A percentile compares a stretch with the other conserved stretches of the same genome.
Conservation (phyloP, 1,140 invertebrate genomes). For the Drosophila elegans region DNA sequence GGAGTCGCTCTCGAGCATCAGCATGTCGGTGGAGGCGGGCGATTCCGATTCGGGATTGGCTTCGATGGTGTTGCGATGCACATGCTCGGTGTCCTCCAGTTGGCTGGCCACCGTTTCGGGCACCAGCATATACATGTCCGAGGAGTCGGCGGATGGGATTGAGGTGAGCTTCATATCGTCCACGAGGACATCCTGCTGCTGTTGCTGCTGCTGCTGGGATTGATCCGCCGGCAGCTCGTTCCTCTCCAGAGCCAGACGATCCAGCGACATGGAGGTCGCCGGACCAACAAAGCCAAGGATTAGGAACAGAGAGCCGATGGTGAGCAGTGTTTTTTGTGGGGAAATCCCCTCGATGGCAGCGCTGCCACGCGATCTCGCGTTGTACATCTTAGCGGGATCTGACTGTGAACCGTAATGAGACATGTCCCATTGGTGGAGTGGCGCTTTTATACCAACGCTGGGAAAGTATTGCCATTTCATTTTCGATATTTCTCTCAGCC, state of each 20-base stretch:
- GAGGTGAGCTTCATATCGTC: slow-evolving; percentile 77
- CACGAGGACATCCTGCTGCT: slow-evolving; percentile 47
- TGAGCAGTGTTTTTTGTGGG: slow-evolving; percentile 3
- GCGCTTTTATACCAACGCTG: slow-evolving; percentile 83
- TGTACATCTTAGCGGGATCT: slow-evolving; percentile 84
- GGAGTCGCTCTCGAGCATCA: slow-evolving; percentile 79
- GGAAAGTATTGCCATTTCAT: slow-evolving; percentile 84
- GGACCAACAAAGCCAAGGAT: slow-evolving; percentile 1
- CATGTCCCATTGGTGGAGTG: slow-evolving; percentile 81
- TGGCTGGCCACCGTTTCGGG: slow-evolving; percentile 67
- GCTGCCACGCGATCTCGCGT: slow-evolving; percentile 72
- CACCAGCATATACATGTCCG: slow-evolving; percentile 75
- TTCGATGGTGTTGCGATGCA: slow-evolving; percentile 68
- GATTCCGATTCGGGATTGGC: slow-evolving; percentile 27
- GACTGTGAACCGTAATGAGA: slow-evolving; percentile 84
- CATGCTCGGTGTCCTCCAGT: slow-evolving; percentile 65
- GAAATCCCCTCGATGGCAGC: slow-evolving; percentile 11
- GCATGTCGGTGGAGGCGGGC: slow-evolving; percentile 58
- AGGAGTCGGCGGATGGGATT: slow-evolving; percentile 51
- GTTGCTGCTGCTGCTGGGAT: not conserved
- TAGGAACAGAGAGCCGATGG: slow-evolving; percentile 29
- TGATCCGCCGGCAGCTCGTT: slow-evolving; percentile 61
- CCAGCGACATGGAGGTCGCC: slow-evolving; percentile 67
- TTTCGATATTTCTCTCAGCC: slow-evolving; percentile 73
- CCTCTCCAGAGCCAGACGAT: slow-evolving; percentile 71